Evolutionary conservation across 1,140 invertebrate genomes (phyloP), one percentile per base, ranked within the genome.

Genomic region (Euschistus heros): DNA sequence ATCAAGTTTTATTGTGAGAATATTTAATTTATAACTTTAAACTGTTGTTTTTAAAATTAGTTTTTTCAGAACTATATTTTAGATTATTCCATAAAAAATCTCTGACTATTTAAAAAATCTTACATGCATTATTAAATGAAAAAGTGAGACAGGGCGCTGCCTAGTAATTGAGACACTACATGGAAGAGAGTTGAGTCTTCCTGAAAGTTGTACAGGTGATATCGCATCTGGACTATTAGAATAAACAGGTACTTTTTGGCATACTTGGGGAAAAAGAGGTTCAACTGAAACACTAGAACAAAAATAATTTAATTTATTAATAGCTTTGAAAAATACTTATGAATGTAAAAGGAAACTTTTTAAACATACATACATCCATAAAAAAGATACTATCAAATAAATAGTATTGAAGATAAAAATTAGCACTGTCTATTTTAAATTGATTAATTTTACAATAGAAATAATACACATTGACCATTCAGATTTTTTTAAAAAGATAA

Each of bases 231-330:
- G 71, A 52, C 79, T 72, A 67, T 77, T 57, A 68, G 74, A 73
- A 70, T 80, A 82, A 26, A 83, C 82, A 69, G 79, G 78, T 37
- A 81, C 77, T 70, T 83, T 81, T 71, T 89, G 86, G 73, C 91
- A 94, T 0, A 92, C 82, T 80, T 92, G 89, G 5, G 95, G 94
- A 75, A 94, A 95, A 14, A 96, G 74, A 0, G 94, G 94, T 73
- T 97, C 92, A 13, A 97, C 85, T 2, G 89, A 91, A 71, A 97
- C 85, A 73, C 92, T 95, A 80, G 74, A 70, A 37, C 6, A 37
- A 13, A 37, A 6, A 37, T 4, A 37, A 5, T 30, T 30, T 30
- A 30, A 30, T 30, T 5, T 30, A 30, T 30, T 30, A 5, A 30
- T n/a, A 3, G 30, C 3, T 5, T 30, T 30, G 30, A 30, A 30